Evolutionary conservation across 2,888 invertebrate species (phyloP), one percentile per base, ranked within the genome.

Genomic region (Ophion ventricosus): DNA sequence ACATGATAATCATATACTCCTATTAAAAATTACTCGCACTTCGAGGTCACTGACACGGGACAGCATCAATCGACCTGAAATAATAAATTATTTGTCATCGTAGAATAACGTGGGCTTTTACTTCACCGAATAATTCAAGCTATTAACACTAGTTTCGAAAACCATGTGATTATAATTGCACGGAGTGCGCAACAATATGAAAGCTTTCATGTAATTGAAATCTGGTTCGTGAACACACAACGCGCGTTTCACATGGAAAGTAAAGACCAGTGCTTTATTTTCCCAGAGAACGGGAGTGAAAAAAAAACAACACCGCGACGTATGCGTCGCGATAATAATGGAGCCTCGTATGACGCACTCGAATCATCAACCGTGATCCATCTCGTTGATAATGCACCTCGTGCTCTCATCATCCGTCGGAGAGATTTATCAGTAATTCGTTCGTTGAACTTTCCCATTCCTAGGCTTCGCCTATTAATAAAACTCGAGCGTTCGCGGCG

Each of bases 391-490:
- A 77, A 72, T 56, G 66, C 40, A 23, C 54, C 59, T 69, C 77
- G 5, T 61, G 43, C 82, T 82, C 82, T 84, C 69, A 74, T 61
- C 80, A 69, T 70, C 61, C 84, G 2, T 7, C 1, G 57, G 23
- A 69, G 59, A 78, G 74, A 66, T 74, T 70, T 20, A 59, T 70
- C 81, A 64, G 61, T 73, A 40, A 75, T 59, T 78, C 81, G 78
- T 69, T 78, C 78, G 78, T 81, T 70, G 57, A 81, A 81, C 84
- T 74, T 63, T 56, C 11, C 63, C 29, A 23, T 66, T 26, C 59
- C 70, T 29, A 70, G 49, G 43, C 63, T 20, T 66, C 76, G 49
- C 4, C 49, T 77, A 74, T 74, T 57, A 80, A 77, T 74, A 77
- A 49, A 64, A 67, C 59, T 78, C 49, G 29, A 69, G 73, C 63